Conservation (phyloP, 2,888 invertebrate species). For the Pantelozetes paolii region DNA sequence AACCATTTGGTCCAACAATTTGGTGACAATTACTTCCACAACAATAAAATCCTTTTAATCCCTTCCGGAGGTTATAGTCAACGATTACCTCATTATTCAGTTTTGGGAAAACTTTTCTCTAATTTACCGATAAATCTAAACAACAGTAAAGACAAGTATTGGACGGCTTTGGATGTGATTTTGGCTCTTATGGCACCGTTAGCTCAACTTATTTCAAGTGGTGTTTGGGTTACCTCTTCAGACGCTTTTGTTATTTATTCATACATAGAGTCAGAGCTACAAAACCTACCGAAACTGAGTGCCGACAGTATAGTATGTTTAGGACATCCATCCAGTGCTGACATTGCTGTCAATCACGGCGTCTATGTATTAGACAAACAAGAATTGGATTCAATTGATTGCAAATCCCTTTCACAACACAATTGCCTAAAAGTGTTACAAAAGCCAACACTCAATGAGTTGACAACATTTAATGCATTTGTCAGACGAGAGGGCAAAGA, state of each 20-base stretch:
- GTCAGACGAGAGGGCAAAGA: background rate
- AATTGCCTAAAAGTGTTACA: conserved; percentile 26
- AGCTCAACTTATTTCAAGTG: background rate
- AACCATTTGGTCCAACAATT: background rate
- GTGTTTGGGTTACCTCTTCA: conserved; percentile 11
- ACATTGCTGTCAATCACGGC: conserved; percentile 15
- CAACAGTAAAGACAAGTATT: background rate
- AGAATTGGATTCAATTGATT: background rate
- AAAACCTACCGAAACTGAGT: background rate
- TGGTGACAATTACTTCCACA: background rate
- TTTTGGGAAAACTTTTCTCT: conserved; percentile 30
- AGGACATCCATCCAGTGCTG: conserved; percentile 5
- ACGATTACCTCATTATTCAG: conserved; percentile 35
- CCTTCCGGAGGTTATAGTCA: conserved; percentile 30
- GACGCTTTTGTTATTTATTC: conserved; percentile 22
- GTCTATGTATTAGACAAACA: background rate
- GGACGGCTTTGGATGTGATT: conserved; percentile 24
- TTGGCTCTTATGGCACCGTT: conserved; percentile 24
- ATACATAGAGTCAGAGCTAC: background rate
- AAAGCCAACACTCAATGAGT: conserved; percentile 27
- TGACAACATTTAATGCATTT: background rate
- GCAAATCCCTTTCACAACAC: background rate
- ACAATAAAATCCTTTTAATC: conserved; percentile 1
- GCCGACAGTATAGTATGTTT: conserved; percentile 6
- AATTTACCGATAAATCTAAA: conserved; percentile 5